Conservation (phyloP, 23 tunicate species). For the Pegea sp. region DNA sequence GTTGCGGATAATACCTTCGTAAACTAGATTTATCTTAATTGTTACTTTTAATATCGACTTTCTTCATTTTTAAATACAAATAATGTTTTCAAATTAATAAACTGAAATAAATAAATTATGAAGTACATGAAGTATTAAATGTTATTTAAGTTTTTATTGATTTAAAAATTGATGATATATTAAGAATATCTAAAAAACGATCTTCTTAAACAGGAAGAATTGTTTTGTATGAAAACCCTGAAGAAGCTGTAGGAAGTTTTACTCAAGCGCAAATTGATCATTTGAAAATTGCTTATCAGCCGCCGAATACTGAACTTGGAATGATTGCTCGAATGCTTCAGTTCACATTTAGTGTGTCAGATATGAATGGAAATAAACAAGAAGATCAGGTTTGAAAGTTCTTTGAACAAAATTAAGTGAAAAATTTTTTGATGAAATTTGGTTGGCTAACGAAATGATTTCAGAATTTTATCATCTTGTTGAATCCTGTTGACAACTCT, state of each 20-base stretch:
- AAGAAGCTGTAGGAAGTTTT: constrained; percentile 28
- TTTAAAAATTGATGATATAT: too few species aligned
- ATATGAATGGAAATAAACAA: constrained; percentile 4
- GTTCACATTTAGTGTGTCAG: constrained; percentile 52
- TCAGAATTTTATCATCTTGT: constrained; percentile 61
- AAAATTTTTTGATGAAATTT: neutral
- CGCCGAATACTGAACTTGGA: constrained; percentile 89
- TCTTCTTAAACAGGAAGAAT: constrained; percentile 23
- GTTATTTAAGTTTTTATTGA: too few species aligned
- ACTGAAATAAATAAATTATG: too few species aligned
- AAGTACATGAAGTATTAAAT: too few species aligned
- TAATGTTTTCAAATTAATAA: too few species aligned
- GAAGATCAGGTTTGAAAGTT: neutral
- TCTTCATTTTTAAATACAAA: too few species aligned
- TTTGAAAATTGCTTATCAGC: constrained; percentile 80
- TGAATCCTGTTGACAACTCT: constrained; percentile 87
- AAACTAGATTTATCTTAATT: too few species aligned
- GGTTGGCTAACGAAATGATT: neutral
- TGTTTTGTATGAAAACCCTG: constrained; percentile 54
- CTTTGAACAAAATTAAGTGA: neutral
- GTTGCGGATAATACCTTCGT: too few species aligned
- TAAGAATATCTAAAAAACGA: too few species aligned
- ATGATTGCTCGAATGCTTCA: constrained; percentile 57
- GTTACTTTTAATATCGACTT: too few species aligned
- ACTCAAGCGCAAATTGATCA: constrained; percentile 91